phyloP scores from a whole-genome alignment of 2,113 vertebrate species.

The Oryzias celebensis region DNA sequence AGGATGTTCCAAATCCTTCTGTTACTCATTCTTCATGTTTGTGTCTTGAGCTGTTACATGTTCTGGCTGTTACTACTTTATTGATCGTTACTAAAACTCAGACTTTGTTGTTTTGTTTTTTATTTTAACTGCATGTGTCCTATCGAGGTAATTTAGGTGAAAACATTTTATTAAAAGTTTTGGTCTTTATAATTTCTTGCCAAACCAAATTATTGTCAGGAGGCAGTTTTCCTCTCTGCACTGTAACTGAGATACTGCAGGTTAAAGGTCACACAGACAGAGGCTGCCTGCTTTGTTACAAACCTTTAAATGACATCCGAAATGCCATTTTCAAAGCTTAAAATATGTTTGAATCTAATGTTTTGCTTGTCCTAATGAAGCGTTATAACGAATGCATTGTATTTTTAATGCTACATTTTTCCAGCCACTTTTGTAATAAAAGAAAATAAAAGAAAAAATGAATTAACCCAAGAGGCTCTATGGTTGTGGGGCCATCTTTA shows the following conservation, averaged over 20 bases:
- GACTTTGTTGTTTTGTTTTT: neutral
- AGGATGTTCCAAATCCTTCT: neutral
- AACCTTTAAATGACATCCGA: constrained; percentile 77
- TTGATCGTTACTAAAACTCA: neutral
- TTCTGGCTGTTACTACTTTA: constrained; percentile 3
- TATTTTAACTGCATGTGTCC: neutral
- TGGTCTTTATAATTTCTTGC: neutral
- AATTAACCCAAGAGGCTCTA: constrained; percentile 40
- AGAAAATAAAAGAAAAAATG: constrained; percentile 44
- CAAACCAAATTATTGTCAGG: neutral
- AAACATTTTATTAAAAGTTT: neutral
- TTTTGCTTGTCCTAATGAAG: constrained; percentile 73
- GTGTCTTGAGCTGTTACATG: neutral
- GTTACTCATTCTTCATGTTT: constrained; percentile 1
- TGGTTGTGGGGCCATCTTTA: constrained; percentile 44
- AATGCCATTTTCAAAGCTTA: constrained; percentile 79
- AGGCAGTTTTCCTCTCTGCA: neutral
- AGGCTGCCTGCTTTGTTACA: constrained; percentile 73
- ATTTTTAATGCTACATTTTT: constrained; percentile 81
- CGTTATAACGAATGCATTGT: constrained; percentile 67
- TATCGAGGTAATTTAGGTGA: no score
- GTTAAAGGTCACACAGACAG: constrained; percentile 30
- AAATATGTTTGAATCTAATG: constrained; percentile 66
- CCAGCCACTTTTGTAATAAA: constrained; percentile 74
- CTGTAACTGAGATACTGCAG: neutral